These are phyloP conservation scores for Anniella stebbinsi DNA, from an alignment of 2,797 vertebrate species.

Conservation along the genomic window DNA sequence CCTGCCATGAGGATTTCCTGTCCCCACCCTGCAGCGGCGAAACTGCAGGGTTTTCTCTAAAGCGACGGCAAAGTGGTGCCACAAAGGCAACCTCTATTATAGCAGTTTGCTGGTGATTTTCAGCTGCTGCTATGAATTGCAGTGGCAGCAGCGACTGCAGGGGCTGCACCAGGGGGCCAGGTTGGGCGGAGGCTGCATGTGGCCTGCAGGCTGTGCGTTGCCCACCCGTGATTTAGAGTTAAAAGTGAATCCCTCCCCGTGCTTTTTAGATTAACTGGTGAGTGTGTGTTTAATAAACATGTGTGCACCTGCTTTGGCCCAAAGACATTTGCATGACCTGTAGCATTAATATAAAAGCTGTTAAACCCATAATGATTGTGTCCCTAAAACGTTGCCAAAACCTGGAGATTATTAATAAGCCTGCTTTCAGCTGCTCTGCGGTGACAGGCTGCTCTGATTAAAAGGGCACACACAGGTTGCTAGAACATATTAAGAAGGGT, in stretches of 20 bases:
- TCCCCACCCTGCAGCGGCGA: too few species aligned
- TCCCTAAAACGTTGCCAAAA: background rate
- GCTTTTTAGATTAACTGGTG: background rate
- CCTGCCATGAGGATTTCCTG: too few species aligned
- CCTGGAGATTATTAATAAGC: constrained; percentile 8
- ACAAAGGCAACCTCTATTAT: too few species aligned
- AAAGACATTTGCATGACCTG: background rate
- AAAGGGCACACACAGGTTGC: background rate
- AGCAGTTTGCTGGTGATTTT: too few species aligned
- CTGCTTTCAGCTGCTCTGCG: background rate
- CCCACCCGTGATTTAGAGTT: background rate
- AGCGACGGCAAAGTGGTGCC: too few species aligned
- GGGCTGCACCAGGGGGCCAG: too few species aligned
- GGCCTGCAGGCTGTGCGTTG: background rate
- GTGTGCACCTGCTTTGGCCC: background rate
- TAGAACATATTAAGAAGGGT: background rate
- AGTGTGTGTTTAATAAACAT: background rate
- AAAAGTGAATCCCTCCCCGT: background rate
- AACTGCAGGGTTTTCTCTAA: too few species aligned
- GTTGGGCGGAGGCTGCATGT: too few species aligned
- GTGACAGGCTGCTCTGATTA: background rate
- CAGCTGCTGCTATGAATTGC: background rate
- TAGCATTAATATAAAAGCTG: background rate
- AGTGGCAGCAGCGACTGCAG: background rate
- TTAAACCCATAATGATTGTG: background rate